Evolutionary conservation across 1,140 invertebrate species (phyloP).

Genomic region (Temnothorax longispinosus): DNA sequence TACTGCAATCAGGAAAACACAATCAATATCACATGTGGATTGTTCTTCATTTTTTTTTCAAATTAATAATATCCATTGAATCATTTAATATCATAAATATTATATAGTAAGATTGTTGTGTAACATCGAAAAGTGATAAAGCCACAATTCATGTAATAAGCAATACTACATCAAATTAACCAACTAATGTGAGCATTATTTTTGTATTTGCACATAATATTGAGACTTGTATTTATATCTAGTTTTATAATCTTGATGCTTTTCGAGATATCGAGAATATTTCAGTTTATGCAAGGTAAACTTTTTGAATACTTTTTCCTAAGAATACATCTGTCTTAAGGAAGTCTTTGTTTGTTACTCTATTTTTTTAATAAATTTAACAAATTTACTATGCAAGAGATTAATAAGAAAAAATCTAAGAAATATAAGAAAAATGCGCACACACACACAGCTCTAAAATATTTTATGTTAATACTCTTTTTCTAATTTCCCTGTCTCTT

Average conservation of each 20-base stretch:
- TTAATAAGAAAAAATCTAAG: too few relatives aligned
- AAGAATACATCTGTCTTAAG: too few relatives aligned
- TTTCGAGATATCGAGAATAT: background rate
- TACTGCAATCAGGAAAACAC: slow-evolving; percentile 73
- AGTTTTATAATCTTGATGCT: background rate
- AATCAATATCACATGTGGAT: background rate
- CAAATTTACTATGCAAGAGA: too few relatives aligned
- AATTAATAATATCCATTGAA: background rate
- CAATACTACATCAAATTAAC: background rate
- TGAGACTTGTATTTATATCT: background rate
- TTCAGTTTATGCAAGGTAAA: too few relatives aligned
- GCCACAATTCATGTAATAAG: background rate
- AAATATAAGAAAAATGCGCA: too few relatives aligned
- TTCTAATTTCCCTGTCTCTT: background rate
- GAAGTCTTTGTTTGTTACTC: too few relatives aligned
- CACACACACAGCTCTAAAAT: too few relatives aligned
- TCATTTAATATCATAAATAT: background rate
- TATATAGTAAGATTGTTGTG: background rate
- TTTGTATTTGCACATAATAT: background rate
- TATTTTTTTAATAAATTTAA: too few relatives aligned
- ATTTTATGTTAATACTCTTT: background rate
- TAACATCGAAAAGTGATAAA: background rate
- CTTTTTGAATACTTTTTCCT: too few relatives aligned
- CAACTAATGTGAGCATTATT: background rate
- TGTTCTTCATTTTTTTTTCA: background rate